phyloP scores from a whole-genome alignment of 2,888 invertebrate species.

The Rhorus exstirpatorius region DNA sequence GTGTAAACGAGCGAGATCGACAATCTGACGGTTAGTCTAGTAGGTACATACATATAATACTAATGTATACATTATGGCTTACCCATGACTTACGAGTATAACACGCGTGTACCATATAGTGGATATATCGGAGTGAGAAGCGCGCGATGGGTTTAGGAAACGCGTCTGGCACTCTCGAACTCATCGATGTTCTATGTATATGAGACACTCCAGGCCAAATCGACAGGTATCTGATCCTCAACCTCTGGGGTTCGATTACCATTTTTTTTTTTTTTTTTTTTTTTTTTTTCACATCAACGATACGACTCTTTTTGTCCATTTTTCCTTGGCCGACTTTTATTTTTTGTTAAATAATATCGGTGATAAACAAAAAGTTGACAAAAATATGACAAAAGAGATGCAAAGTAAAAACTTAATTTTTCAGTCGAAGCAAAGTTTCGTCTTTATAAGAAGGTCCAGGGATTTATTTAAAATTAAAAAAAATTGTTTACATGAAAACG shows the following conservation, averaged over 20 bases:
- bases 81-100: constrained; percentile 32
- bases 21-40: constrained; percentile 34
- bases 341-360: not conserved
- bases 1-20: constrained; percentile 41
- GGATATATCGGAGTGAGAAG: constrained; percentile 17
- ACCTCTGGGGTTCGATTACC: not conserved
- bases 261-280: not conserved
- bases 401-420: not conserved
- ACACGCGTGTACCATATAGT: constrained; percentile 20
- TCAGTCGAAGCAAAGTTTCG: no score
- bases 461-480: no score
- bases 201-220: constrained; percentile 25
- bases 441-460: no score
- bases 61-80: constrained; percentile 42
- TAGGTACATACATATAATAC: constrained; percentile 19
- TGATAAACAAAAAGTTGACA: not conserved
- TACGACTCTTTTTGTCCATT: no score
- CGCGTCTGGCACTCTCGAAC: constrained; percentile 14
- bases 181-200: constrained; percentile 34
- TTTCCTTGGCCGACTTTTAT: no score
- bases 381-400: not conserved
- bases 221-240: not conserved
- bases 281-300: no score
- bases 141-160: constrained; percentile 4
- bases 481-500: no score